Evolutionary conservation across 2,888 invertebrate species (phyloP), one percentile per base, ranked within the genome.

Genomic region (Coelogynopora nodosa): DNA sequence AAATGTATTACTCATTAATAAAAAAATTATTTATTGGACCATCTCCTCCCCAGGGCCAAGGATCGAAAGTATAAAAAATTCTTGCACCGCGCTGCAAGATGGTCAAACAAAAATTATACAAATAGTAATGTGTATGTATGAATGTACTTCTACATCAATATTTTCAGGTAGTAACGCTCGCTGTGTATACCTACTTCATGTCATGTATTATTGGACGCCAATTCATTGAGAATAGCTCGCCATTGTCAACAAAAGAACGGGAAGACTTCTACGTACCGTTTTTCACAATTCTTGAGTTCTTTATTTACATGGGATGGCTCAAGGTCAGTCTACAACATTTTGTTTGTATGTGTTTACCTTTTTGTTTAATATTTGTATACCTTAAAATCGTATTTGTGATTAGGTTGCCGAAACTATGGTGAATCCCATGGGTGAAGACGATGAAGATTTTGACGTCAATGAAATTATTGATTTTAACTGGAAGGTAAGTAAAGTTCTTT

Each of bases 401-500:
- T 80, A 85, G 85, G 27, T 85, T 5, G 85, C 85, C 13, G 49
- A 67, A 67, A 85, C 84, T 10, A n/a, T 85, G 5, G 67, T 85
- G n/a, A 85, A 85, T 85, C 85, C 85, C 0, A 85, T 85, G 85
- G 85, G 85, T 18, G 84, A 85, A n/a, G 85, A 85, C 28, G 85
- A 85, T 84, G 85, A 85, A 85, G 85, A 85, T 28, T 85, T 85
- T 84, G 85, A 85, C 29, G 27, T 85, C 13, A 85, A 85, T 29
- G 29, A 13, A 18, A 23, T 85, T 28, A 85, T 85, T 67, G 85
- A 85, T n/a, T 80, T 81, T n/a, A 85, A 85, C 29, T 85, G 49
- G 49, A 31, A 80, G 28, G 85, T 84, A n/a, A n/a, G n/a, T n/a
- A n/a, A n/a, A n/a, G n/a, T n/a, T n/a, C n/a, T n/a, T n/a, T n/a